Evolutionary conservation across 2,113 vertebrate species (phyloP).

Genomic region (Ceuthmochares aereus): DNA sequence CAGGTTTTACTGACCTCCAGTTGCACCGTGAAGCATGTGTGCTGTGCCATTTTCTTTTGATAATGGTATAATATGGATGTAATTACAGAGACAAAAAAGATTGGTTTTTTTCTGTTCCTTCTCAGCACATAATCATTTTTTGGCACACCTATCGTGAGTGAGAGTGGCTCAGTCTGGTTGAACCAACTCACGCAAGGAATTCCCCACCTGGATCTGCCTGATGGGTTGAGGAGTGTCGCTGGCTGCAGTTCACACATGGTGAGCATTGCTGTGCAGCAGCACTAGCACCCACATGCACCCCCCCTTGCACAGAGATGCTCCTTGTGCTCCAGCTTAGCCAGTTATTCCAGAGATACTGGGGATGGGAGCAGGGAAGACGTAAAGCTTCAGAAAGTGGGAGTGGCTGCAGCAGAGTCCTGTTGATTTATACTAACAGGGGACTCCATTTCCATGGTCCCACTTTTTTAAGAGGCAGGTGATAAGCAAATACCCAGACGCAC

Average conservation of each 20-base stretch:
- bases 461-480: background rate
- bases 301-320: background rate
- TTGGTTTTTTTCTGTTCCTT: background rate
- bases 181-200: background rate
- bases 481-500: background rate
- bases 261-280: background rate
- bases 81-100: background rate
- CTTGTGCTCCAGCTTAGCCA: background rate
- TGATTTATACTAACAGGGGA: background rate
- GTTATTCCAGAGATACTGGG: background rate
- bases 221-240: background rate
- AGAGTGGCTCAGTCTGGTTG: background rate
- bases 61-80: background rate
- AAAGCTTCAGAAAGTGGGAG: background rate
- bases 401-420: accelerated
- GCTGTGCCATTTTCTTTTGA: background rate
- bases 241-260: background rate
- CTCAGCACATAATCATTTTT: background rate
- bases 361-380: background rate
- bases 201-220: background rate
- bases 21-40: background rate
- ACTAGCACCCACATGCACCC: accelerated
- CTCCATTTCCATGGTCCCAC: background rate
- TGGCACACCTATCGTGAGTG: accelerated
- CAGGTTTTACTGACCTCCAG: background rate